Evolutionary conservation across 1,140 invertebrate genomes (phyloP).

Genomic region (Tribolium madens): DNA sequence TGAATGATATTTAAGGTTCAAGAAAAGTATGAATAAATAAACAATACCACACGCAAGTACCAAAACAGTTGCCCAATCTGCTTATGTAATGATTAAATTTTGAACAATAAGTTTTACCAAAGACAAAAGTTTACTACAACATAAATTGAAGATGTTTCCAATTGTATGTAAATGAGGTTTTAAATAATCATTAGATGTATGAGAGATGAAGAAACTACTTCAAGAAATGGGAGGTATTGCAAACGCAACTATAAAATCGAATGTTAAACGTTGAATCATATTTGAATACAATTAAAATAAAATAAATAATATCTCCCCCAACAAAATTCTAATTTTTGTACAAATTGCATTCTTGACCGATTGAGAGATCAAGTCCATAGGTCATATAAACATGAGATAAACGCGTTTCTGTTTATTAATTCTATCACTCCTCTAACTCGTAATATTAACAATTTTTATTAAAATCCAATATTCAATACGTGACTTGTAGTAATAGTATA

Average conservation of each 20-base stretch:
- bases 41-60: background rate
- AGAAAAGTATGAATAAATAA: background rate
- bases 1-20: no score
- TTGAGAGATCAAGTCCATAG: background rate
- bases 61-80: background rate
- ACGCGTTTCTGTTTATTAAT: background rate
- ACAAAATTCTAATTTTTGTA: no score
- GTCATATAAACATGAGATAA: background rate
- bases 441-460: background rate
- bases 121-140: background rate
- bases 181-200: background rate
- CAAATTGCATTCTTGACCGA: no score
- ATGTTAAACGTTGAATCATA: background rate
- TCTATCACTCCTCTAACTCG: background rate
- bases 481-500: background rate
- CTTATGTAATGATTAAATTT: background rate
- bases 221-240: background rate
- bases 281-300: background rate
- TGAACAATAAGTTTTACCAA: background rate
- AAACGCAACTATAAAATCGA: background rate
- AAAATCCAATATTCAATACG: background rate
- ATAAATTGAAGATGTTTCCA: background rate
- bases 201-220: background rate
- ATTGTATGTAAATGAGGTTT: background rate
- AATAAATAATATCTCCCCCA: no score